Percentiles rank a stretch among this genome's conserved stretches.
These are phyloP conservation scores for Aurelia coerulea DNA, from an alignment of 30 jellyfish, hydroid and myxozoan species.

Conservation along the genomic window DNA sequence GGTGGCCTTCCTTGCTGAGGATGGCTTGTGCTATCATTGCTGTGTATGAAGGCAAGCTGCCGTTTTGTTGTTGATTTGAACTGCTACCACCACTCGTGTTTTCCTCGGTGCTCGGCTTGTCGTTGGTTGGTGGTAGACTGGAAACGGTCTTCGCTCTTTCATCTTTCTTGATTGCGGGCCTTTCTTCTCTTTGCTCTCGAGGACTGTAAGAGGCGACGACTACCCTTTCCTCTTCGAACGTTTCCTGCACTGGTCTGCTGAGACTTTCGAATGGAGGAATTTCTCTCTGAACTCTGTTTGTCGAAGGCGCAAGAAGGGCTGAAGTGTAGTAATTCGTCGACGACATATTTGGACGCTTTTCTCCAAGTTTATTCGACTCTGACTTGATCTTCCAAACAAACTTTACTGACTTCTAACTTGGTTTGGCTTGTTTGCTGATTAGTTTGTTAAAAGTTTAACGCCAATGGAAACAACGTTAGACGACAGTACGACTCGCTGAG, in stretches of 20 bases:
- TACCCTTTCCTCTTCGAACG: constrained; percentile 48
- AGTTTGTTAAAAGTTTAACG: background rate
- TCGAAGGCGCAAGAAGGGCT: constrained; percentile 72
- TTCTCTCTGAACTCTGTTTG: constrained; percentile 72
- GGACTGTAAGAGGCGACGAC: constrained; percentile 35
- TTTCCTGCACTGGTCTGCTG: constrained; percentile 41
- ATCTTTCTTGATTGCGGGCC: constrained; percentile 20
- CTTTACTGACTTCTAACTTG: background rate
- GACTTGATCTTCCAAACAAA: constrained; percentile 33
- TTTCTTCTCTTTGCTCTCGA: constrained; percentile 34
- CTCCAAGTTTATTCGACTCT: background rate
- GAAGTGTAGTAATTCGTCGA: constrained; percentile 75
- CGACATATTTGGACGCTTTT: constrained; percentile 60
- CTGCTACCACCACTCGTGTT: background rate
- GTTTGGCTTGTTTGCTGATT: constrained; percentile 3
- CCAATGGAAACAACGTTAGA: background rate
- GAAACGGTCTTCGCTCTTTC: constrained; percentile 36
- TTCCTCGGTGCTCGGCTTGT: constrained; percentile 36
- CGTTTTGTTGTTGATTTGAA: constrained; percentile 58
- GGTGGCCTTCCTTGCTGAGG: constrained; percentile 62
- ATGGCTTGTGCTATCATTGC: constrained; percentile 94
- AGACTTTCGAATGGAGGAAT: constrained; percentile 70
- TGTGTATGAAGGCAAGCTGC: constrained; percentile 58
- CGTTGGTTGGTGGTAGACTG: background rate
- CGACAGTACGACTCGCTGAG: background rate